These are phyloP conservation scores for Cottus gobio DNA, from an alignment of 2,113 vertebrate species.

Conservation along the genomic window DNA sequence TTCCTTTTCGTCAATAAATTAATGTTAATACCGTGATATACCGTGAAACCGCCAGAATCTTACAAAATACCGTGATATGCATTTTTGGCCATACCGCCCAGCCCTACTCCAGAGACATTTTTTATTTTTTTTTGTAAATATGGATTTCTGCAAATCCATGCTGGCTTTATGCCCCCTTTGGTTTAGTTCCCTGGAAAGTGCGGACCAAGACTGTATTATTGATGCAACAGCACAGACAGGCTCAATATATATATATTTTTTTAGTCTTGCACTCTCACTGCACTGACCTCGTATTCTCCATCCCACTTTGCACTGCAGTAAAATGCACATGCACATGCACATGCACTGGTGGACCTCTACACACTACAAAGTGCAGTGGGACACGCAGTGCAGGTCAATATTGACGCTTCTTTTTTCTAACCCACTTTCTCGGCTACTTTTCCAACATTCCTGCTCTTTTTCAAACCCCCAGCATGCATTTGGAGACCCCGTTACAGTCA, in stretches of 20 bases:
- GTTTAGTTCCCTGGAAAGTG: conserved; percentile 36
- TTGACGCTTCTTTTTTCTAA: neutral
- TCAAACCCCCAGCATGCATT: conserved; percentile 26
- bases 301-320: conserved; percentile 43
- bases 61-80: too few relatives aligned
- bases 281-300: conserved; percentile 50
- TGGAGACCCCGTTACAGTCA: conserved; percentile 37
- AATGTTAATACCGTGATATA: too few relatives aligned
- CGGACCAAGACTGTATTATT: conserved; percentile 48
- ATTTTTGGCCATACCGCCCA: too few relatives aligned
- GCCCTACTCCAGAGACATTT: too few relatives aligned
- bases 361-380: conserved; percentile 33
- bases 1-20: too few relatives aligned
- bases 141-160: conserved; percentile 50
- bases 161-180: neutral
- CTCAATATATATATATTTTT: conserved; percentile 8
- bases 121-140: neutral
- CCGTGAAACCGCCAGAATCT: too few relatives aligned
- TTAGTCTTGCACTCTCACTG: conserved; percentile 10
- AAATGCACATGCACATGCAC: conserved; percentile 28
- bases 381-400: conserved; percentile 26
- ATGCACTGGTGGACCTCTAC: neutral
- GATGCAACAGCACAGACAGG: conserved; percentile 29
- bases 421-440: neutral
- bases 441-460: conserved; percentile 15